Base-by-base conservation (phyloP, 37 sponge, comb jelly and placozoan species). In the Trichoplax adhaerens region DNA sequence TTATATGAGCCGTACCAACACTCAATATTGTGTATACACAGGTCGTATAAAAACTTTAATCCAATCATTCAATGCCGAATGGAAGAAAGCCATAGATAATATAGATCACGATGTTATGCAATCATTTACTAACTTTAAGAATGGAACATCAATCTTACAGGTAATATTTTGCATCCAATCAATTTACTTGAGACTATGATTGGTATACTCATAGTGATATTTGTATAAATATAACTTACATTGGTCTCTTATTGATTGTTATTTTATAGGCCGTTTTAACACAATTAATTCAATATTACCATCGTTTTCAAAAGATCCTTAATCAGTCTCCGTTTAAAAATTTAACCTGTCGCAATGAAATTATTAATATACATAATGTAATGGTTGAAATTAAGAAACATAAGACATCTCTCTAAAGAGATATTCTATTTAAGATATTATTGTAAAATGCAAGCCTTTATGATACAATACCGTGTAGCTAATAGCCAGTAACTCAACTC, bases 351-450 rank as follows among this genome's bases (percentile, higher is more conserved):
- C 65, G 87, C 52, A 78, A 79, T 59, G 89, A 97, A 6, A 83
- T 97, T 52, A 71, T 91, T 56, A 97, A 91, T 73, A 86, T 91
- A 48, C 99, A 97, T 72, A 85, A 97, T 68, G 77, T 97, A 64
- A 97, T 97, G 99, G 99, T 97, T 2, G 99, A 97, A 65, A 90
- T 97, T 53, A 91, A 91, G 78, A 91, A 91, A 76, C 79, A 91
- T 54, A 78, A 74, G 51, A 79, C 83, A 64, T 55, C 79, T 57
- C 91, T 95, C 74, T 87, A 81, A 64, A 56, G 29, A 29, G 29
- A 29, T 29, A 29, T 29, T 29, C 29, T 29, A 29, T 29, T 29
- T 29, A 29, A 29, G 29, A 29, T 29, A 29, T 29, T 29, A 29
- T 29, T 29, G 29, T 29, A 29, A 29, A 29, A 29, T 29, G 29